Base-by-base conservation (phyloP, 1,140 invertebrate genomes). In the Coenobita brevimanus region DNA sequence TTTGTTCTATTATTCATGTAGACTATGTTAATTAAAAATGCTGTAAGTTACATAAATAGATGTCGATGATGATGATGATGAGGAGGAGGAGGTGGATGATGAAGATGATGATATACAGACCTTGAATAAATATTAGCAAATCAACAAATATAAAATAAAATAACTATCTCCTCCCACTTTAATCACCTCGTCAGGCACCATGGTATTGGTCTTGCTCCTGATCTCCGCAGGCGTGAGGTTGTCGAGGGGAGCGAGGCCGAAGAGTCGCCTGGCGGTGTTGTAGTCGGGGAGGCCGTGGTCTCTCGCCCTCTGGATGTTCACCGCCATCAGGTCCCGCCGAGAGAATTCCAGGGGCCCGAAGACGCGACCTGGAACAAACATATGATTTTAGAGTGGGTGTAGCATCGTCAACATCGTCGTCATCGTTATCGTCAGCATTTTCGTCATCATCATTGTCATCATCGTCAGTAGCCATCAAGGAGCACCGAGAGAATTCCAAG, bases 341-440 rank as follows among this genome's bases (percentile, higher is more conserved):
- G 95, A 95, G 91, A 95, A 96, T 92, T 96, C 95, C 87, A 96
- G 92, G 2, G 95, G 94, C 0, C 95, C 95, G 91, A 95, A 96
- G 46, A 95, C 94, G 89, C 92, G 93, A 78, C 93, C 94, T 94
- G 87, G 8, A 81, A 33, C 10, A 13, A 78, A n/a, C 60, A 15
- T 10, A 88, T 36, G 15, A 6, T 21, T 30, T 2, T 50, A 17
- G 21, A 10, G 8, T 54, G 50, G 8, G 50, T 54, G n/a, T n/a
- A n/a, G n/a, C n/a, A n/a, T n/a, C n/a, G n/a, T n/a, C n/a, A n/a
- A n/a, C n/a, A n/a, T n/a, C n/a, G n/a, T n/a, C n/a, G n/a, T n/a
- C n/a, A n/a, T n/a, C n/a, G n/a, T n/a, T n/a, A n/a, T n/a, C n/a
- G n/a, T n/a, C n/a, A n/a, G n/a, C n/a, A n/a, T n/a, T n/a, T n/a